These are phyloP conservation scores for Halcyon senegalensis DNA, from an alignment of 2,113 vertebrate species.

Conservation along the genomic window DNA sequence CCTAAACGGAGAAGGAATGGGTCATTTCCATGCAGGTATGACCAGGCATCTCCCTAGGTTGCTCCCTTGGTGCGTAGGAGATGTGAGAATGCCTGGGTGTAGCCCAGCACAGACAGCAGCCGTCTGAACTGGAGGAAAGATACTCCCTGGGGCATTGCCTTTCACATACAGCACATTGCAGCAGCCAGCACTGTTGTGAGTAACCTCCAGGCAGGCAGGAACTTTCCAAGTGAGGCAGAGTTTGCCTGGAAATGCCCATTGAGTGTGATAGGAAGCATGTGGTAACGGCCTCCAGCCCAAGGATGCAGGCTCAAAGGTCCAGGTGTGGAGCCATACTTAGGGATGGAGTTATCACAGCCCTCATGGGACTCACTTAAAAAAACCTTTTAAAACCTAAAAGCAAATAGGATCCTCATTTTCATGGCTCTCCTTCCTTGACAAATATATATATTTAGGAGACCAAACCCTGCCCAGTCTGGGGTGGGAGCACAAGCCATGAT, in stretches of 20 bases:
- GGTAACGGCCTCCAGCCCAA: not conserved
- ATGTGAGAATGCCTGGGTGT: not conserved
- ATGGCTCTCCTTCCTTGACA: not conserved
- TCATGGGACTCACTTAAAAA: not conserved
- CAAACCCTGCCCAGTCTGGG: not conserved
- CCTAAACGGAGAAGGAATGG: not conserved
- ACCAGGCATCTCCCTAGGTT: fast-evolving
- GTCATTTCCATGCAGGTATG: not conserved
- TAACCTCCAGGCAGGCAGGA: not conserved
- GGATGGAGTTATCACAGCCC: not conserved
- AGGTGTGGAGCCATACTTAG: not conserved
- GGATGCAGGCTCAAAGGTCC: not conserved
- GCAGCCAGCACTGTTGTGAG: not conserved
- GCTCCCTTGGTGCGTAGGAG: not conserved
- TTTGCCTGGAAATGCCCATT: not conserved
- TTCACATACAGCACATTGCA: not conserved
- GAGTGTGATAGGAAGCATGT: not conserved
- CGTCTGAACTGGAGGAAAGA: not conserved
- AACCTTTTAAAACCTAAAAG: not conserved
- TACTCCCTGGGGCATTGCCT: not conserved
- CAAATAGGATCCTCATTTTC: not conserved
- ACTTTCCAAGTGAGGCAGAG: not conserved
- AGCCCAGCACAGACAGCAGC: not conserved
- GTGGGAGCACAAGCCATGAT: not conserved
- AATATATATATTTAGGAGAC: not conserved